Conservation (phyloP, 2,888 invertebrate species). For the Taphrorychus bicolor region DNA sequence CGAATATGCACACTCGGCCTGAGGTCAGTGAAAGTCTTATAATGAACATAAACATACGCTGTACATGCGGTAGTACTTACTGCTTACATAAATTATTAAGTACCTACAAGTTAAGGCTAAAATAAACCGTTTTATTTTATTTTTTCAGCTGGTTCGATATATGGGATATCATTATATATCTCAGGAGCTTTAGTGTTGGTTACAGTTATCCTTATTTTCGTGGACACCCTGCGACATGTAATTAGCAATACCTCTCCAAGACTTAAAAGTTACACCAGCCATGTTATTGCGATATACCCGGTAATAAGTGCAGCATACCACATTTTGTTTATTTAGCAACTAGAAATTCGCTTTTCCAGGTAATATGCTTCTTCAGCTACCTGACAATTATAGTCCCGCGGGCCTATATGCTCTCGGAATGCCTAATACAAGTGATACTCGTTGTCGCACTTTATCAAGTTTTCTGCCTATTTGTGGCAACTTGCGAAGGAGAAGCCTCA, state of each 20-base stretch:
- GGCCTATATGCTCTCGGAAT: conserved; percentile 72
- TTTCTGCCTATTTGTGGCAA: conserved; percentile 71
- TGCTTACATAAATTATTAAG: neutral
- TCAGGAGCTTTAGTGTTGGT: conserved; percentile 63
- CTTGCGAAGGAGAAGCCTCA: conserved; percentile 69
- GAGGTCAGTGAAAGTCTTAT: neutral
- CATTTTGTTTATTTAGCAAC: neutral
- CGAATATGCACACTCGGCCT: neutral
- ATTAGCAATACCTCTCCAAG: conserved; percentile 63
- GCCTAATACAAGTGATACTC: conserved; percentile 72
- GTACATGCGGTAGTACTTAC: neutral
- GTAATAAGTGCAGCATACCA: conserved; percentile 55
- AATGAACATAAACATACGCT: neutral
- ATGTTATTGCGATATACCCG: conserved; percentile 70
- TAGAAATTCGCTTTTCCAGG: conserved; percentile 58
- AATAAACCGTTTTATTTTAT: conserved; percentile 55
- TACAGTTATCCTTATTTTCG: conserved; percentile 62
- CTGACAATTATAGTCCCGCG: conserved; percentile 68
- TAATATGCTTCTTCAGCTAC: conserved; percentile 66
- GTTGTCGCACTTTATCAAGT: conserved; percentile 75
- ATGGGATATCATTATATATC: conserved; percentile 65
- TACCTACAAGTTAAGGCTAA: neutral
- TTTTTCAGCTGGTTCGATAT: conserved; percentile 66
- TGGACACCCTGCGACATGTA: conserved; percentile 65
- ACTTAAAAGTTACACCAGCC: conserved; percentile 64